Evolutionary conservation across 2,888 invertebrate genomes (phyloP).

Genomic region (Polylopha cassiicola): DNA sequence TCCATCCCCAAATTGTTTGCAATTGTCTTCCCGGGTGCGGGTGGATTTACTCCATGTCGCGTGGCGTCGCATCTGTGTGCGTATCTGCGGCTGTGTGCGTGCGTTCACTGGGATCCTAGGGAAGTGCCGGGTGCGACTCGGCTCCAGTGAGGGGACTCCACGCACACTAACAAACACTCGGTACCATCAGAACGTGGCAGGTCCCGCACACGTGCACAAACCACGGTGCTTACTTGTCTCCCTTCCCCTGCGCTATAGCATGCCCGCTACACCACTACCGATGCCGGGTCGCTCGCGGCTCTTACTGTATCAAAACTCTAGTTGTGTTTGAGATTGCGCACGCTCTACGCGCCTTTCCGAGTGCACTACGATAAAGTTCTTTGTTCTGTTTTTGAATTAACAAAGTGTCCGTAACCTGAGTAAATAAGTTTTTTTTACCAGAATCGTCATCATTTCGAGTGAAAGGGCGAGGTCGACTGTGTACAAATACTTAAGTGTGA

Average conservation of each 20-base stretch:
- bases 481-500: conserved; percentile 30
- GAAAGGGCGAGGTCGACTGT: conserved; percentile 55
- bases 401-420: conserved; percentile 33
- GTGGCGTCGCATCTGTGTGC: conserved; percentile 9
- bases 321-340: conserved; percentile 54
- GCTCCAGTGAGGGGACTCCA: conserved; percentile 14
- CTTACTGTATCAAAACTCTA: conserved; percentile 32
- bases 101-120: conserved; percentile 11
- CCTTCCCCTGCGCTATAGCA: conserved; percentile 35
- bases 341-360: conserved; percentile 40
- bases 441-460: conserved; percentile 41
- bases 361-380: conserved; percentile 35
- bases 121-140: conserved; percentile 15
- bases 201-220: conserved; percentile 52
- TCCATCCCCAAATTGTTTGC: conserved; percentile 26
- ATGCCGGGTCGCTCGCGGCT: conserved; percentile 22
- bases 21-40: conserved; percentile 34
- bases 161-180: conserved; percentile 19
- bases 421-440: conserved; percentile 26
- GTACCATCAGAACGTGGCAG: conserved; percentile 27
- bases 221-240: conserved; percentile 39
- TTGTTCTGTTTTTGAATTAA: conserved; percentile 48
- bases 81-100: conserved; percentile 7
- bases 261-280: conserved; percentile 35
- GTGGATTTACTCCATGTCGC: conserved; percentile 26